Evolutionary conservation across 2,888 invertebrate species (phyloP).

Genomic region (Zaprionus lineosus): DNA sequence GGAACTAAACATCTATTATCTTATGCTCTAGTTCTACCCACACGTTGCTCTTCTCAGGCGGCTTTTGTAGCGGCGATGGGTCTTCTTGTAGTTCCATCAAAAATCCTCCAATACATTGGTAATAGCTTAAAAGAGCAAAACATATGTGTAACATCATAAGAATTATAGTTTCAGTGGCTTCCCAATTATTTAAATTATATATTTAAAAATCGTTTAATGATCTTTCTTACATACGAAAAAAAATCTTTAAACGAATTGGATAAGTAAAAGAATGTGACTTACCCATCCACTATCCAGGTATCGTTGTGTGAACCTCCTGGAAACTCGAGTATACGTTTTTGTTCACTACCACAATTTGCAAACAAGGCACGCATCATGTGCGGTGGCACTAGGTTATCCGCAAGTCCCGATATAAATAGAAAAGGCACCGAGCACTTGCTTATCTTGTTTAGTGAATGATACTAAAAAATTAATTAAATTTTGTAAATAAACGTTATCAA

Average conservation of each 20-base stretch:
- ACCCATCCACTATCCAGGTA: slow-evolving; percentile 95
- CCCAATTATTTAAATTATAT: too few species aligned
- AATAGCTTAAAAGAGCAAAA: slow-evolving; percentile 77
- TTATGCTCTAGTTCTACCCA: slow-evolving; percentile 80
- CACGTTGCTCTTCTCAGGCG: slow-evolving; percentile 81
- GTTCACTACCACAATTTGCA: slow-evolving; percentile 88
- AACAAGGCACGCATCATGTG: slow-evolving; percentile 93
- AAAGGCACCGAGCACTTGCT: slow-evolving; percentile 89
- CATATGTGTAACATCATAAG: too few species aligned
- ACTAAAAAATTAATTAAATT: slow-evolving; percentile 84
- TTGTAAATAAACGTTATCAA: too few species aligned
- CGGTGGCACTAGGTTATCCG: slow-evolving; percentile 94
- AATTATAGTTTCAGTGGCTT: too few species aligned
- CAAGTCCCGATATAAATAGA: slow-evolving; percentile 93
- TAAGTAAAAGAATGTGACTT: slow-evolving; percentile 76
- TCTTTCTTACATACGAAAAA: too few species aligned
- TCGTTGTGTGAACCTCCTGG: slow-evolving; percentile 96
- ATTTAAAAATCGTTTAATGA: too few species aligned
- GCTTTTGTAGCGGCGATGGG: slow-evolving; percentile 80
- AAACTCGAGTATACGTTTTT: slow-evolving; percentile 90
- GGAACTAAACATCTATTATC: slow-evolving; percentile 65
- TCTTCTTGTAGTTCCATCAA: slow-evolving; percentile 79
- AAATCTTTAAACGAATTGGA: too few species aligned
- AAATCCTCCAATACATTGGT: slow-evolving; percentile 80
- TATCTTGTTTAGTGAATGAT: slow-evolving; percentile 89